phyloP scores from a whole-genome alignment of 2,888 invertebrate genomes.

The Acholoe squamosa region DNA sequence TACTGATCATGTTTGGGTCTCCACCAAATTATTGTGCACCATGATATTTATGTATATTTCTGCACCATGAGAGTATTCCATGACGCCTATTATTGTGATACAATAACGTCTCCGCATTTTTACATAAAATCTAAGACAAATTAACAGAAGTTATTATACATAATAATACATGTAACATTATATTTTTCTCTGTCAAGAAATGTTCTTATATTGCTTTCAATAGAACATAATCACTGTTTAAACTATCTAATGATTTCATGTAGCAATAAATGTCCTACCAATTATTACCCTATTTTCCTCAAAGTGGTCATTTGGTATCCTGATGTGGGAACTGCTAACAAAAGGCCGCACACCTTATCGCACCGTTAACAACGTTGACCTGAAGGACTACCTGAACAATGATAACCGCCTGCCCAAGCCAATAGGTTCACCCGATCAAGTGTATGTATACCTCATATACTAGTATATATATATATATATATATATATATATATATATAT shows the following conservation, averaged over 20 bases:
- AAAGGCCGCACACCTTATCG: slow-evolving; percentile 52
- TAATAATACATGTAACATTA: too few relatives aligned
- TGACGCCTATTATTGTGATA: not conserved
- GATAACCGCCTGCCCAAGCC: slow-evolving; percentile 38
- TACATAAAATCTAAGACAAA: too few relatives aligned
- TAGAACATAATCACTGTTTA: too few relatives aligned
- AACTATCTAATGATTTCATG: too few relatives aligned
- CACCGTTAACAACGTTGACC: slow-evolving; percentile 50
- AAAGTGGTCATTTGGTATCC: slow-evolving; percentile 61
- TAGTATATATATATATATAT: not conserved
- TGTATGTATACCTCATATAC: not conserved
- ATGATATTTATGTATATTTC: not conserved
- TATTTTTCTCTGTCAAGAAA: too few relatives aligned
- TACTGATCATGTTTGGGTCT: not conserved
- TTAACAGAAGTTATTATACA: too few relatives aligned
- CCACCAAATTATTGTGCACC: not conserved
- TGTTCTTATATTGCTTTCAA: too few relatives aligned
- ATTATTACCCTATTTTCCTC: not conserved
- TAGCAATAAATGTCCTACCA: not conserved
- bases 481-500: not conserved
- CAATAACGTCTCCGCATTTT: too few relatives aligned
- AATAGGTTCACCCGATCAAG: not conserved
- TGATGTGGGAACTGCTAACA: slow-evolving; percentile 58
- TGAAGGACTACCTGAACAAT: slow-evolving; percentile 56
- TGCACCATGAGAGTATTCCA: not conserved